Evolutionary conservation across 2,888 invertebrate genomes (phyloP), one percentile per base, ranked within the genome.

Genomic region (Eurytoma californica): DNA sequence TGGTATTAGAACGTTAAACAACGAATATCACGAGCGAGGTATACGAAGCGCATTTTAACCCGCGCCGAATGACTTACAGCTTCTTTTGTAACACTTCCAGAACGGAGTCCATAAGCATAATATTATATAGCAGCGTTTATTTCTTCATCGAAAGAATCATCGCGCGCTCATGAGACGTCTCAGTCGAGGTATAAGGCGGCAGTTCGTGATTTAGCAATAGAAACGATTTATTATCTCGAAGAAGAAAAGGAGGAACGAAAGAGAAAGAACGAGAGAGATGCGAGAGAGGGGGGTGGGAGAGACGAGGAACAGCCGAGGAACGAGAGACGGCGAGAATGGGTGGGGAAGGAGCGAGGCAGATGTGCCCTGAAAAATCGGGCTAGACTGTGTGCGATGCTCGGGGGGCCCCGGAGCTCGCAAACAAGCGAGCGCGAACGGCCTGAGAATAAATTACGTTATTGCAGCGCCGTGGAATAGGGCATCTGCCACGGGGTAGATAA

Each of bases 391-490:
- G 73, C 61, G 66, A n/a, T 30, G 66, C 72, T 70, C 67, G 70
- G 55, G 24, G 53, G 63, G 70, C 24, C 67, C 67, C 51, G 55
- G 80, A 84, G 83, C 82, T 84, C 85, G 84, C 83, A 83, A 85
- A 53, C 55, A 47, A 53, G 72, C 3, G 49, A 58, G 75, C 30
- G 60, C 47, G 60, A 66, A 60, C 39, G 30, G 51, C 86, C 84
- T 84, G 82, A 79, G 84, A 86, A 86, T 85, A 87, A 85, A 85
- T 86, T 85, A 86, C 83, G 83, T 84, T 83, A 85, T 84, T 83
- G 82, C 80, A 69, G 74, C 66, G 80, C 39, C 75, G 79, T 72
- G 79, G 81, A 83, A 83, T 82, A 81, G 73, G 82, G 82, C 82
- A 83, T 84, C 84, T 83, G 83, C 83, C 81, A 80, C 65, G 72